phyloP scores from a whole-genome alignment of 2,888 invertebrate genomes.

The Alentia gelatinosa region DNA sequence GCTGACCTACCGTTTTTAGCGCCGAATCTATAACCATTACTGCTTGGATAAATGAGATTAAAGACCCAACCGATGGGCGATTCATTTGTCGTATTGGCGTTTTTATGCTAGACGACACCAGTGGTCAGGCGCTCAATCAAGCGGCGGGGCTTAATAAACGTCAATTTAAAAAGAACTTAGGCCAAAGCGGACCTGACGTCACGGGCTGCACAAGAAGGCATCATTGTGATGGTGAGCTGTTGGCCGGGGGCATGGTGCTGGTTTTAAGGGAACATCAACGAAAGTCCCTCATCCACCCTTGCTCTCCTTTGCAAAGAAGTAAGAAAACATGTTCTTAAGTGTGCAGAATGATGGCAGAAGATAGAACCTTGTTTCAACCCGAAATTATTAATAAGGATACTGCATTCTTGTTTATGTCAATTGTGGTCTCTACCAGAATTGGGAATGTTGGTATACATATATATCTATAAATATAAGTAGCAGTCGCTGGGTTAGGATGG shows the following conservation, averaged over 20 bases:
- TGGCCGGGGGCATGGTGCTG: neutral
- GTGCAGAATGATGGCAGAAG: too few species aligned
- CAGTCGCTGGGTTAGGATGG: too few species aligned
- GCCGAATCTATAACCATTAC: constrained; percentile 5
- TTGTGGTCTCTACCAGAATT: too few species aligned
- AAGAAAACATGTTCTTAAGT: too few species aligned
- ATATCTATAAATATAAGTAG: too few species aligned
- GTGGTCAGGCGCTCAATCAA: neutral
- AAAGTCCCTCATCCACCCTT: too few species aligned
- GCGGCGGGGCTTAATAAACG: neutral
- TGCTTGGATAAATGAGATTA: constrained; percentile 5
- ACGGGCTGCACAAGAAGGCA: neutral
- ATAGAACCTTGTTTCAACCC: too few species aligned
- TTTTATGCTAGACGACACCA: neutral
- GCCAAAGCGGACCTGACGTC: neutral
- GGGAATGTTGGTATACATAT: too few species aligned
- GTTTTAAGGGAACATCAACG: neutral
- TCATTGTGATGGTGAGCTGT: neutral
- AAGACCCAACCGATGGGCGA: neutral
- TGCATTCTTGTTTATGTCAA: too few species aligned
- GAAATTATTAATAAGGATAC: too few species aligned
- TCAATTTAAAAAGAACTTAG: neutral
- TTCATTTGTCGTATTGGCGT: neutral
- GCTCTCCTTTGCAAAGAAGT: too few species aligned
- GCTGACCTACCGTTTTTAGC: neutral